Percentiles rank a stretch among this genome's conserved stretches.
Evolutionary conservation across 53 echinoderm and acorn worm genomes (phyloP).

Genomic region (Antedon mediterranea): DNA sequence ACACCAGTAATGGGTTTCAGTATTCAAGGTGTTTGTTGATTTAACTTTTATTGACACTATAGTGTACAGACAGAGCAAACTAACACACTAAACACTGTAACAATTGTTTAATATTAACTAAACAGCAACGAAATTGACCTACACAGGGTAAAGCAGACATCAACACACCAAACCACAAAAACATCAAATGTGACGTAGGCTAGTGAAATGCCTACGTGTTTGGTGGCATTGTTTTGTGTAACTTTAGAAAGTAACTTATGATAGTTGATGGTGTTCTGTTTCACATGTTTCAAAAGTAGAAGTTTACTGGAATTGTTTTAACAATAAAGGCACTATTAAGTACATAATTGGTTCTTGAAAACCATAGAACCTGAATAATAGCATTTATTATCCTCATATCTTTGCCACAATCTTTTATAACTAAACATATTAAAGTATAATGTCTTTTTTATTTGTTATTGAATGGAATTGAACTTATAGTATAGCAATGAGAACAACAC

Average conservation of each 20-base stretch:
- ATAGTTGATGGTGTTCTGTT: background rate
- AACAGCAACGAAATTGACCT: background rate
- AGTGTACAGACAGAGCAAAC: background rate
- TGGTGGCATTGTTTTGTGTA: background rate
- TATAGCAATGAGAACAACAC: too few relatives aligned
- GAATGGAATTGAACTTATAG: too few relatives aligned
- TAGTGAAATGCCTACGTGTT: background rate
- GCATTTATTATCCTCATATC: too few relatives aligned
- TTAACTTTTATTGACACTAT: background rate
- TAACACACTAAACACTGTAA: background rate
- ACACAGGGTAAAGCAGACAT: background rate
- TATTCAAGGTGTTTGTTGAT: background rate
- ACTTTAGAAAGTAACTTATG: background rate
- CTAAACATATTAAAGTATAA: too few relatives aligned
- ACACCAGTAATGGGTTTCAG: background rate
- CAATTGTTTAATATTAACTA: background rate
- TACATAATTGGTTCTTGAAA: background rate
- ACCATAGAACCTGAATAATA: too few relatives aligned
- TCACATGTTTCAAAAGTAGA: background rate
- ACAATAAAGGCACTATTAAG: background rate
- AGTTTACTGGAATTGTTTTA: background rate
- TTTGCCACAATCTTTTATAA: too few relatives aligned
- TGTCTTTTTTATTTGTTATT: too few relatives aligned
- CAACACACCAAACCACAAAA: background rate
- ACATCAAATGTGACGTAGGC: background rate